phyloP scores from a whole-genome alignment of 2,888 invertebrate species.

The Polydrusus cervinus region DNA sequence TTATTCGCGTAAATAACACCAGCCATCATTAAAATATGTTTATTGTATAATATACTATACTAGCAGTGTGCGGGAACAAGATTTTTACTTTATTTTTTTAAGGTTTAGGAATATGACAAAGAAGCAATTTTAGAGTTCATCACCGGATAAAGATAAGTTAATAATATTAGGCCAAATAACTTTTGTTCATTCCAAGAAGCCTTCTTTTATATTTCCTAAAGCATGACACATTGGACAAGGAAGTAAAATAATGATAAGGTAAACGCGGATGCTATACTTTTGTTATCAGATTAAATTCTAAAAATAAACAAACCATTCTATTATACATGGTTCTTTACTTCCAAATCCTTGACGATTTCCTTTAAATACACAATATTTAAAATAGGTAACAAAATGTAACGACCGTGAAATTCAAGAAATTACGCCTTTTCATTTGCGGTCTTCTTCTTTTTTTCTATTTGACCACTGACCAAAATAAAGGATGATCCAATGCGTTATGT shows the following conservation, averaged over 20 bases:
- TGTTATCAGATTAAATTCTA: slow-evolving; percentile 16
- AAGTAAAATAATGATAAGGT: neutral
- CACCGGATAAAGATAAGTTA: too few species aligned
- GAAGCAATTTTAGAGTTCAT: too few species aligned
- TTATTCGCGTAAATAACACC: too few species aligned
- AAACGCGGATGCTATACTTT: neutral
- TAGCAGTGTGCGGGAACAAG: too few species aligned
- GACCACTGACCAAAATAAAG: slow-evolving; percentile 32
- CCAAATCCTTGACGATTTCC: slow-evolving; percentile 39
- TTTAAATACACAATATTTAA: slow-evolving; percentile 27
- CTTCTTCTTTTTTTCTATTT: slow-evolving; percentile 32
- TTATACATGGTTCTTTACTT: slow-evolving; percentile 32
- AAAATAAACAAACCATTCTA: slow-evolving; percentile 8
- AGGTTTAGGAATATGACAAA: too few species aligned
- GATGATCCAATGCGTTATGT: slow-evolving; percentile 23
- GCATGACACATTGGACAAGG: neutral
- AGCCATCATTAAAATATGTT: too few species aligned
- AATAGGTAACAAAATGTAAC: slow-evolving; percentile 30
- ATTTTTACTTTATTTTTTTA: too few species aligned
- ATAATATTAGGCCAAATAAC: too few species aligned
- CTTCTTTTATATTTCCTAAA: too few species aligned
- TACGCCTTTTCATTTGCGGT: slow-evolving; percentile 28
- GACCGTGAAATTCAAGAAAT: slow-evolving; percentile 34
- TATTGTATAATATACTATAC: too few species aligned
- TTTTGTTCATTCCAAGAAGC: too few species aligned